phyloP scores from a whole-genome alignment of 1,140 invertebrate species.

The Asbolus verrucosus region DNA sequence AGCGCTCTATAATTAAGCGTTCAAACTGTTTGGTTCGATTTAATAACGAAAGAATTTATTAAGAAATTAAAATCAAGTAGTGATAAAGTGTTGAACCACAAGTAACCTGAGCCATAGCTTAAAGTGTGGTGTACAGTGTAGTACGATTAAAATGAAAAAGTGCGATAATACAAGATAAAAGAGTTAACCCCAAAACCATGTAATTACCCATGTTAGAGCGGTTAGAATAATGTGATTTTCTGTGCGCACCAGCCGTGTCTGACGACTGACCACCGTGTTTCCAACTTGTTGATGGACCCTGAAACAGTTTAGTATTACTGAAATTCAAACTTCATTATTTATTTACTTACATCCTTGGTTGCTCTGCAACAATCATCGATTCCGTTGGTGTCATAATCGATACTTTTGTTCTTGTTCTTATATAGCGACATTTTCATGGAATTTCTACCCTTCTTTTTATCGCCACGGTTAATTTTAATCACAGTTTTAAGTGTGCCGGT shows the following conservation, averaged over 20 bases:
- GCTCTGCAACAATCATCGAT: slow-evolving; percentile 80
- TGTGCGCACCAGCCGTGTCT: slow-evolving; percentile 71
- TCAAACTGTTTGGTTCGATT: too few relatives aligned
- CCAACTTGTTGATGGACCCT: slow-evolving; percentile 57
- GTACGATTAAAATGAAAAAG: slow-evolving; percentile 50
- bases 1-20: not conserved
- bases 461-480: slow-evolving; percentile 76
- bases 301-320: slow-evolving; percentile 41
- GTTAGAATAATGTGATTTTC: slow-evolving; percentile 76
- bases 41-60: too few relatives aligned
- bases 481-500: slow-evolving; percentile 84
- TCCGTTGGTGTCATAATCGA: slow-evolving; percentile 65
- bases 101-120: slow-evolving; percentile 24
- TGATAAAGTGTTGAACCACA: not conserved
- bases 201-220: slow-evolving; percentile 72
- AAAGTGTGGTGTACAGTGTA: slow-evolving; percentile 38
- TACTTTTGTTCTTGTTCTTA: slow-evolving; percentile 71
- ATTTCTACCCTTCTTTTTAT: slow-evolving; percentile 73
- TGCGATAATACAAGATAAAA: slow-evolving; percentile 44
- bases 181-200: slow-evolving; percentile 62
- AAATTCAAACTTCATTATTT: not conserved
- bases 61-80: not conserved
- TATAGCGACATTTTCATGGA: slow-evolving; percentile 85
- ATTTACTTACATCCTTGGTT: slow-evolving; percentile 79
- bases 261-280: slow-evolving; percentile 62